Evolutionary conservation across 2,113 vertebrate species (phyloP), one percentile per base, ranked within the genome.

Genomic region (Acanthisitta chloris): DNA sequence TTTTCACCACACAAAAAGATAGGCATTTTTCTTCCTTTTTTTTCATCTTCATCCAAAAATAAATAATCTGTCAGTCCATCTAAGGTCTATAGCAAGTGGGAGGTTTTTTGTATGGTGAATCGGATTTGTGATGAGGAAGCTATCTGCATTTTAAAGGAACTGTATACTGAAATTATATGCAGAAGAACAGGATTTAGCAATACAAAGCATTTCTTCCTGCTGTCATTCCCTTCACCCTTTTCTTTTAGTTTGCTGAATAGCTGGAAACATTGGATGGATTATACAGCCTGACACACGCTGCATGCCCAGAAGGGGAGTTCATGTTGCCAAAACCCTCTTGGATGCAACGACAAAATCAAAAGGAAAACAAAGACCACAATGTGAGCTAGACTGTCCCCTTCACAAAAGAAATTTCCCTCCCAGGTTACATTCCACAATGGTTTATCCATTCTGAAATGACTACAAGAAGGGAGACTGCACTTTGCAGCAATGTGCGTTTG

Each of bases 141-240:
- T 40, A 67, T 64, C 36, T 78, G 59, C 21, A 48, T 67, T 91
- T 94, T 81, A 86, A 89, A 92, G 38, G 26, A 89, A 69, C 6
- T 38, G 26, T 16, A 79, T 42, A 38, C 21, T 80, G 54, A 86
- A 91, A 89, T 71, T 54, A 46, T 6, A 72, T 17, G n/a, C 58
- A 51, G 43, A 33, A 81, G 25, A 94, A 80, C 10, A 45, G 14
- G 33, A 81, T 89, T 86, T 66, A 55, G 18, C 34, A 93, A 38
- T 33, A 86, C 29, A 65, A 82, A 77, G 23, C 36, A 52, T 65
- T 94, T 91, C 29, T 84, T 85, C 52, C 42, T 72, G 45, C 87
- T 13, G 8, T 85, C 65, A 54, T 54, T 90, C 58, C 5, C 38
- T 77, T 86, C 48, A 52, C 8, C 31, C 23, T 45, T 81, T 81